Conservation (phyloP, 2,888 invertebrate genomes). For the Eupithecia abbreviata region DNA sequence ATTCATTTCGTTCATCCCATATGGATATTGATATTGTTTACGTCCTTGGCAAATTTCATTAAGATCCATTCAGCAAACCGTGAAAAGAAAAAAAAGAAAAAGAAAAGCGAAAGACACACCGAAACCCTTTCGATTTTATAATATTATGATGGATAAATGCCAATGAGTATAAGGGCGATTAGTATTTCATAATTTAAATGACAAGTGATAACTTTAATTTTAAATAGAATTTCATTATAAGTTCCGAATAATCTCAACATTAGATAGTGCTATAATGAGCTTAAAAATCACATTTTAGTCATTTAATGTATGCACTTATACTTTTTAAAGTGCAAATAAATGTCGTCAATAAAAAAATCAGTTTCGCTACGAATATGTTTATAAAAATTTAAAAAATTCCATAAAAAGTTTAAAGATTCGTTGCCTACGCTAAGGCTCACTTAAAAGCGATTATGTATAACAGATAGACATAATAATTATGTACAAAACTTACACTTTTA, state of each 20-base stretch:
- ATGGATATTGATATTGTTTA: too few species aligned
- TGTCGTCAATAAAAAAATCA: neutral
- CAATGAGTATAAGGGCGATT: neutral
- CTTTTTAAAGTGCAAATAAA: constrained; percentile 10
- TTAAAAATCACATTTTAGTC: neutral
- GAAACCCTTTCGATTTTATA: too few species aligned
- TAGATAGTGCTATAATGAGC: neutral
- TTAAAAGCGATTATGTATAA: constrained; percentile 17
- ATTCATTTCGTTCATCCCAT: too few species aligned
- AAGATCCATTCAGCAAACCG: too few species aligned
- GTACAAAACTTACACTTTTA: neutral
- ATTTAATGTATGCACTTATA: neutral
- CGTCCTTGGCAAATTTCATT: too few species aligned
- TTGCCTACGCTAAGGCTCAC: constrained; percentile 24
- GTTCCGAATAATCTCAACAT: constrained; percentile 25
- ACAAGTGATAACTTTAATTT: constrained; percentile 10
- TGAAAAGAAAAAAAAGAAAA: too few species aligned
- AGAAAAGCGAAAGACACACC: too few species aligned
- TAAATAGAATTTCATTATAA: constrained; percentile 17
- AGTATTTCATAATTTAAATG: neutral
- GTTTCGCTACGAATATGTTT: constrained; percentile 14
- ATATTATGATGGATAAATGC: neutral
- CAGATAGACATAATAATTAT: constrained; percentile 11
- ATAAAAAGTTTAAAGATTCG: constrained; percentile 31
- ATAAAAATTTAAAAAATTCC: constrained; percentile 33